A percentile compares a stretch with the other conserved stretches of the same genome.
Evolutionary conservation across 2,888 invertebrate species (phyloP).

Genomic region (Hirtodrosophila histrioides): DNA sequence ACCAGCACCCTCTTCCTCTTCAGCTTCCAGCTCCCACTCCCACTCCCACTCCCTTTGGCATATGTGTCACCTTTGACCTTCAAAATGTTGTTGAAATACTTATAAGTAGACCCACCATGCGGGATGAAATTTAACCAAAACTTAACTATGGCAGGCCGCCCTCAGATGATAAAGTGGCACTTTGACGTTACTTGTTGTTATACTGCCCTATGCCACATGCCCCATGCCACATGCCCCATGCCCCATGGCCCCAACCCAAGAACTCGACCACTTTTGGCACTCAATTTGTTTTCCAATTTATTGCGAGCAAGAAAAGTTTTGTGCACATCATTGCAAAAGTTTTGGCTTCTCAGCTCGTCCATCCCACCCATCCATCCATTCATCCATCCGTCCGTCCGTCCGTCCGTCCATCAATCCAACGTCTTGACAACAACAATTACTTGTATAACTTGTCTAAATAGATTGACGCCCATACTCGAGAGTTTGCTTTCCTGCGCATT

Average conservation of each 20-base stretch:
- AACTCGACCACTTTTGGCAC: constrained; percentile 25
- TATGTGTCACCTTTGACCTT: constrained; percentile 22
- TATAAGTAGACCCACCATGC: no score
- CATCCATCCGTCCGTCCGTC: background rate
- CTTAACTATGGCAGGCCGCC: constrained; percentile 7
- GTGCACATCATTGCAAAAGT: constrained; percentile 33
- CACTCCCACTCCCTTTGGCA: background rate
- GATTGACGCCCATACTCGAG: constrained; percentile 2
- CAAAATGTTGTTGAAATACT: constrained; percentile 5
- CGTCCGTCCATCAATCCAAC: background rate
- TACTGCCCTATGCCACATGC: background rate
- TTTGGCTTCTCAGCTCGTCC: constrained; percentile 7
- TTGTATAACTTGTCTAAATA: constrained; percentile 18
- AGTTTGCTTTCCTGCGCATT: background rate
- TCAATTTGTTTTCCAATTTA: constrained; percentile 60
- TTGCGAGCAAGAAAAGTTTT: constrained; percentile 23
- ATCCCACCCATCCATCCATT: no score
- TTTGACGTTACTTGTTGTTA: constrained; percentile 2
- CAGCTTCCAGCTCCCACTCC: no score
- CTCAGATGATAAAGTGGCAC: constrained; percentile 20
- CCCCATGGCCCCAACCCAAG: background rate
- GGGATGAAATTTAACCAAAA: no score
- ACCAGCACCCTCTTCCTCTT: no score
- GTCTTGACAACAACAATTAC: constrained; percentile 45
- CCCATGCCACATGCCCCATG: background rate